Evolutionary conservation across 2,888 invertebrate species (phyloP), one percentile per base, ranked within the genome.

Genomic region (Andrena fulva): DNA sequence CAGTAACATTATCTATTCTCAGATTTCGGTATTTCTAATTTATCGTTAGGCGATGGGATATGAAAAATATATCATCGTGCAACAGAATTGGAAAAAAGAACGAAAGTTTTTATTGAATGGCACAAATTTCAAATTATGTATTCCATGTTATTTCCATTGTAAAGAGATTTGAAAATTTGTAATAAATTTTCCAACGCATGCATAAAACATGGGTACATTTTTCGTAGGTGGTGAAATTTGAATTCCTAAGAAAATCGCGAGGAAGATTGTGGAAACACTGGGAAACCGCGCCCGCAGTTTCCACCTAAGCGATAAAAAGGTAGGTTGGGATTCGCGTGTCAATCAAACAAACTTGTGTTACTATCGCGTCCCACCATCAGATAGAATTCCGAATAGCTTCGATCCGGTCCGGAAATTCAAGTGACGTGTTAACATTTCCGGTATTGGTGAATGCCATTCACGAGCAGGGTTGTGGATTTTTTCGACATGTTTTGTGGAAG

Each of bases 261-360:
- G n/a, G 0, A 24, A 48, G 3, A 62, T 48, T 7, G 24, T 1
- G 6, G 31, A 42, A 54, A 76, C 10, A 42, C 29, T 8, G 29
- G 42, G 10, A 75, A 64, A 60, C 52, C 16, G 42, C 24, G 8
- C 7, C n/a, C 31, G 42, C 31, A 52, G 59, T 29, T 66, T 66
- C 29, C 59, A 54, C 33, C 0, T 29, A 42, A 66, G 27, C 35
- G 33, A 27, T 42, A 56, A 63, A 64, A 75, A 66, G 35, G 35
- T 27, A 59, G 24, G 31, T 24, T 73, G 27, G 56, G 60, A 66
- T 69, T 48, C 35, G 56, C 12, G 24, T 31, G 76, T 79, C 79
- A 70, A 64, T 80, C 79, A 80, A 70, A 76, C 35, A 27, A 52
- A 52, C 76, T 66, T 59, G 50, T 42, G 31, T 66, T 60, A 31